Evolutionary conservation across 1,140 invertebrate genomes (phyloP), one percentile per base, ranked within the genome.

Genomic region (Drosophila parvula): DNA sequence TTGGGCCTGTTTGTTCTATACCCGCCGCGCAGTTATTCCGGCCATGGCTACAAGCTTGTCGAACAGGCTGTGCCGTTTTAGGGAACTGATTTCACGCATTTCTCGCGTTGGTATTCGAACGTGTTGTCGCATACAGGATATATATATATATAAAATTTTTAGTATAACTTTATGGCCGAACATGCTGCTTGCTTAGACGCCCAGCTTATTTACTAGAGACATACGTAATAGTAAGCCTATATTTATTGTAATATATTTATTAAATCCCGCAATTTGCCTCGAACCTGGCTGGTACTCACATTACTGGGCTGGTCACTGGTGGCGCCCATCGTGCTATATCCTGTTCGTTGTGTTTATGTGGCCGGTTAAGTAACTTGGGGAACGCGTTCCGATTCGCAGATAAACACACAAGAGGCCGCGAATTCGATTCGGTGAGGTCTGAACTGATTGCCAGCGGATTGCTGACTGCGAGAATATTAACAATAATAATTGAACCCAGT

Each of bases 1-100:
- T 91, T 97, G 34, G 94, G 93, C 38, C 91, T 97, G 14, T 96
- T 96, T 92, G 90, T 95, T 18, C 92, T 96, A 68, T 96, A 95
- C 92, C 95, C 95, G 8, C 94, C 90, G 36, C 93, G 93, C 71
- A 92, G 70, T 30, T 89, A 86, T 58, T 64, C 89, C 22, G 91
- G 91, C 30, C 91, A 86, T 70, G 82, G 85, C 18, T 92, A 92
- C 74, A 89, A 90, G 61, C 48, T 91, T 48, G 68, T 92, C 11
- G 90, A 91, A 47, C 90, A 91, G 53, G 78, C 85, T 27, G 86
- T 91, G 59, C 73, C 82, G 44, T 90, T 90, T 56, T 90, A 74
- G 67, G n/a, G 34, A 59, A 41, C 51, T 61, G 50, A 67, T 73
- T 57, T 70, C 11, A 51, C 47, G 78, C 60, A 71, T 86, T 85